These are phyloP conservation scores for Dolichallabes microphthalmus DNA, from an alignment of 2,113 vertebrate genomes.

Conservation along the genomic window DNA sequence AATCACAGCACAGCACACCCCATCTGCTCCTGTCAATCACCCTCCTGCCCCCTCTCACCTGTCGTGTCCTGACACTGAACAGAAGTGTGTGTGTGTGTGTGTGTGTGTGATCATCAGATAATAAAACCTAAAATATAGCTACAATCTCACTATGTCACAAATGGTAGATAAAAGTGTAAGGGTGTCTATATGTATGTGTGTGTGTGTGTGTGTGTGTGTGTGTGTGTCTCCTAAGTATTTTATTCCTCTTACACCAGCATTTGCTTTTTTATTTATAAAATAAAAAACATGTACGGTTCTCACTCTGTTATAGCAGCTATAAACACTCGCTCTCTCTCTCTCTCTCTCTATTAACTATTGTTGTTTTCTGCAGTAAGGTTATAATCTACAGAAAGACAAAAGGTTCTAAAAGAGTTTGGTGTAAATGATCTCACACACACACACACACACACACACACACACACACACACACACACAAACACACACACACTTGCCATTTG, in stretches of 20 bases:
- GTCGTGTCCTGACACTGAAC: slow-evolving; percentile 13
- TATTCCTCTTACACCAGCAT: not conserved
- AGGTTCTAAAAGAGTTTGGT: not conserved
- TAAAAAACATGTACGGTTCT: not conserved
- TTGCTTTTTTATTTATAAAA: not conserved
- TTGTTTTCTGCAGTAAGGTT: not conserved
- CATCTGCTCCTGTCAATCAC: slow-evolving; percentile 69
- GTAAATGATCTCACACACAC: not conserved
- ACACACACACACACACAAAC: too few species aligned
- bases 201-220: not conserved
- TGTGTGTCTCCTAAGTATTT: not conserved
- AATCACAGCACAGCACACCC: slow-evolving; percentile 70
- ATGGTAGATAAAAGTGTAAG: not conserved
- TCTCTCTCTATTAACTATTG: too few species aligned
- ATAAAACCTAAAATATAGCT: slow-evolving; percentile 8
- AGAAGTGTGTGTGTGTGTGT: slow-evolving; percentile 20
- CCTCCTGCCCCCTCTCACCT: slow-evolving; percentile 14
- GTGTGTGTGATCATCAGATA: slow-evolving; percentile 12
- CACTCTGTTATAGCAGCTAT: not conserved
- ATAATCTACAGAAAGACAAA: not conserved
- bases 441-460: too few species aligned
- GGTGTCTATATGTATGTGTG: not conserved
- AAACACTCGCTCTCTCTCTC: not conserved
- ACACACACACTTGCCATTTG: not conserved
- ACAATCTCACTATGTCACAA: not conserved